phyloP scores from a whole-genome alignment of 2,888 invertebrate genomes.

The Heliconius ethilla region DNA sequence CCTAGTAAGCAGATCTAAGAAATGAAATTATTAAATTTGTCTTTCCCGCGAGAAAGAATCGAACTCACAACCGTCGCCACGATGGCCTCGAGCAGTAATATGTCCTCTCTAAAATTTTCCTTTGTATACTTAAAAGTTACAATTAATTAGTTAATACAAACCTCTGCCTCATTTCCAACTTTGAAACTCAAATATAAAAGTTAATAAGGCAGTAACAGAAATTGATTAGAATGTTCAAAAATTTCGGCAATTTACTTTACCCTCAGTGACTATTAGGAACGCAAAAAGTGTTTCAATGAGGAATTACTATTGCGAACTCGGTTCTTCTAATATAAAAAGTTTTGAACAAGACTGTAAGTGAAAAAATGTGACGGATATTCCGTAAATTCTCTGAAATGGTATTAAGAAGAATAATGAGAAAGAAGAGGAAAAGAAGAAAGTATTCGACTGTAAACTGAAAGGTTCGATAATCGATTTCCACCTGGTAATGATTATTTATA shows the following conservation, averaged over 20 bases:
- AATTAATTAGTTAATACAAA: conserved; percentile 15
- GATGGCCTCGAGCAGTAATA: too few species aligned
- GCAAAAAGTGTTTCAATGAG: conserved; percentile 24
- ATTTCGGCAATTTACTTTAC: conserved; percentile 23
- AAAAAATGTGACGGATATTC: conserved; percentile 24
- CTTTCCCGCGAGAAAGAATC: too few species aligned
- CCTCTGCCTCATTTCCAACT: conserved; percentile 10
- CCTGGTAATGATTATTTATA: too few species aligned
- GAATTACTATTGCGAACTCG: conserved; percentile 19
- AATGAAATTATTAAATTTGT: too few species aligned
- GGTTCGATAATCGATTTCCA: too few species aligned
- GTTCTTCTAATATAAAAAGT: conserved; percentile 36
- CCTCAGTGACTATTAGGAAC: conserved; percentile 18
- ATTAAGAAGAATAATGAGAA: too few species aligned
- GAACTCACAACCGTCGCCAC: too few species aligned
- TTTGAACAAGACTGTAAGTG: conserved; percentile 27
- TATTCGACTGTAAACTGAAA: too few species aligned
- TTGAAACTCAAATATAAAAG: conserved; percentile 15
- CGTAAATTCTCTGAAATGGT: not conserved
- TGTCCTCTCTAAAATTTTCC: not conserved
- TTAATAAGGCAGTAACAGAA: conserved; percentile 8
- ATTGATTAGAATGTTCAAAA: conserved; percentile 26
- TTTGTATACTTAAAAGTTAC: not conserved
- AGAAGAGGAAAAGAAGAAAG: too few species aligned
- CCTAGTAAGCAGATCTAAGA: too few species aligned